Conservation (phyloP, 1,140 invertebrate species). For the Galleria mellonella region DNA sequence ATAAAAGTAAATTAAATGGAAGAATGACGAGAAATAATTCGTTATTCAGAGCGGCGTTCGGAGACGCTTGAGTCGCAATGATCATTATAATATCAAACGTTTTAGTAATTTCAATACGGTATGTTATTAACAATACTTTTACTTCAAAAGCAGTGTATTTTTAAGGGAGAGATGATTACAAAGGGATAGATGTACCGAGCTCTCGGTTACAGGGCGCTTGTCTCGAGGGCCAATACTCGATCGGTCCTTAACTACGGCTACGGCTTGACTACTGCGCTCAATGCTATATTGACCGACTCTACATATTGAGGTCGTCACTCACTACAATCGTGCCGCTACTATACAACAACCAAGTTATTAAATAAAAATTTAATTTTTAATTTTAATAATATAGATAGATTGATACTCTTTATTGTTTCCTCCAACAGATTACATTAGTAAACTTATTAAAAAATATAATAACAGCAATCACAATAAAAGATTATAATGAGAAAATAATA, state of each 20-base stretch:
- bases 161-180: conserved; percentile 38
- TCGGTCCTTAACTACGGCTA: conserved; percentile 23
- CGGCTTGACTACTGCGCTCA: too few relatives aligned
- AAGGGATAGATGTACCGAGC: conserved; percentile 33
- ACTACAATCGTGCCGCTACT: too few relatives aligned
- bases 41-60: not conserved
- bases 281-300: too few relatives aligned
- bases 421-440: too few relatives aligned
- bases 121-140: conserved; percentile 22
- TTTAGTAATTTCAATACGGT: conserved; percentile 15
- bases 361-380: too few relatives aligned
- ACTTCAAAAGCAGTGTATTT: conserved; percentile 20
- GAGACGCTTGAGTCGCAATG: not conserved
- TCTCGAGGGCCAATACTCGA: conserved; percentile 47
- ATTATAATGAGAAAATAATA: too few relatives aligned
- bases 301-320: conserved; percentile 9
- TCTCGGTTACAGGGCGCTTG: conserved; percentile 39
- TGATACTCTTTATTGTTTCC: too few relatives aligned
- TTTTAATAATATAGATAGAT: too few relatives aligned
- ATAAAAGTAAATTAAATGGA: not conserved
- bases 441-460: too few relatives aligned
- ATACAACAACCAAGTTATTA: too few relatives aligned
- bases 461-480: too few relatives aligned
- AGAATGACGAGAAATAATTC: not conserved
- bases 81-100: conserved; percentile 24